phyloP scores from a whole-genome alignment of 2,888 invertebrate species.

The Ypsolopha sequella region DNA sequence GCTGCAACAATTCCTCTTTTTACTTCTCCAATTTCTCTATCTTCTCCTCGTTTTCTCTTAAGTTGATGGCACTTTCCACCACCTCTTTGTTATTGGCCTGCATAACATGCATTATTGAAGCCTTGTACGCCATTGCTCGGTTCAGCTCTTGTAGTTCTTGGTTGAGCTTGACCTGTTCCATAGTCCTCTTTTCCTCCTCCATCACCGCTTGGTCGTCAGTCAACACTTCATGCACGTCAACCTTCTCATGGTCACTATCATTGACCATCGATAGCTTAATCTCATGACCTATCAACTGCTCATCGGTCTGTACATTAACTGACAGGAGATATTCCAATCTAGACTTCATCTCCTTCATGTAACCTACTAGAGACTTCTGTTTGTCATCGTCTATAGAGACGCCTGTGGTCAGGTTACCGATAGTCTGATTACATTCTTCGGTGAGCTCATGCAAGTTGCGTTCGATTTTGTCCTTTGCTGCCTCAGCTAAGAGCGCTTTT shows the following conservation, averaged over 20 bases:
- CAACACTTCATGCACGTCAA: conserved; percentile 37
- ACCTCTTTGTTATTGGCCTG: conserved; percentile 67
- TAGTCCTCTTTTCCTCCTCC: conserved; percentile 75
- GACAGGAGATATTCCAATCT: conserved; percentile 60
- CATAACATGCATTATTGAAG: conserved; percentile 74
- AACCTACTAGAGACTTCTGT: conserved; percentile 50
- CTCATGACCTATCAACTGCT: conserved; percentile 64
- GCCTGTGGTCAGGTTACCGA: conserved; percentile 65
- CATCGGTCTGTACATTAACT: conserved; percentile 68
- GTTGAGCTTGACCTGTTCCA: conserved; percentile 76
- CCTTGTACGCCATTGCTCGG: conserved; percentile 75
- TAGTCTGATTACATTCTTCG: conserved; percentile 69
- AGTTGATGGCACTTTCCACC: conserved; percentile 65
- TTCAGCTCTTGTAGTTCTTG: conserved; percentile 79
- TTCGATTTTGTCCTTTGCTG: conserved; percentile 76
- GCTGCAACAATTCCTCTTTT: conserved; percentile 77
- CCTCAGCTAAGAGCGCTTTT: conserved; percentile 77
- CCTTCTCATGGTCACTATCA: conserved; percentile 36
- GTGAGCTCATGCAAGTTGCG: conserved; percentile 71
- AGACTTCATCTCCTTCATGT: conserved; percentile 42
- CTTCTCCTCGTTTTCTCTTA: conserved; percentile 77
- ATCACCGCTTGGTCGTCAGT: conserved; percentile 68
- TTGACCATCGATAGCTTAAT: conserved; percentile 50
- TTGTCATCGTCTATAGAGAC: conserved; percentile 33
- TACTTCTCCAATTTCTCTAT: conserved; percentile 80